Evolutionary conservation across 2,888 invertebrate genomes (phyloP), one percentile per base, ranked within the genome.

Genomic region (Apamea crenata): DNA sequence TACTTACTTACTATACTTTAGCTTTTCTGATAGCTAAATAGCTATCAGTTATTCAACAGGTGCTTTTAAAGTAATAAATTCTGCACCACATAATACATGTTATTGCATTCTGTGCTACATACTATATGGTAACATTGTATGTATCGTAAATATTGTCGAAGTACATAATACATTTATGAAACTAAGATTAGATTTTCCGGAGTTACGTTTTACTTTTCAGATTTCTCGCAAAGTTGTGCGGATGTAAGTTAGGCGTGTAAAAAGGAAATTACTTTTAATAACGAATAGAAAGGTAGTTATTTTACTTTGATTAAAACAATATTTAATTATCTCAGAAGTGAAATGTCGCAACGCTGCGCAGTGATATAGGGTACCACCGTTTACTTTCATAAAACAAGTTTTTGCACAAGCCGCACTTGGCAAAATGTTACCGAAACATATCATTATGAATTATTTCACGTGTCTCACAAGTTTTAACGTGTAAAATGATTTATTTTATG

Each of bases 351-450:
- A 93, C 91, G 83, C 87, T 73, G 87, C 80, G 84, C 83, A 69
- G 85, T 84, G 87, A 89, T 90, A 90, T 91, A 91, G 87, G 88
- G 88, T 91, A 88, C 89, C 83, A 87, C 90, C 89, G 92, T 90
- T 94, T 93, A 95, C 95, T 95, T 95, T 95, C 95, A 94, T 94
- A 92, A 92, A 94, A 94, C 94, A 88, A 92, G 93, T 95, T 95
- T 92, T 92, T 90, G 91, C 91, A 88, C 91, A 88, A 89, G 90
- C 82, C 63, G 68, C 65, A 79, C 84, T 89, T 78, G 76, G 73
- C 78, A 74, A 72, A 87, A 88, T 87, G 75, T 81, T 83, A 77
- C 82, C 83, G 75, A 87, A 89, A 85, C 80, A 69, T 78, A 84
- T 80, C 50, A 86, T 88, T 88, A 85, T 65, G 68, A 77, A 68